Evolutionary conservation across 2,888 invertebrate genomes (phyloP), one percentile per base, ranked within the genome.

Genomic region (Dolomedes plantarius): DNA sequence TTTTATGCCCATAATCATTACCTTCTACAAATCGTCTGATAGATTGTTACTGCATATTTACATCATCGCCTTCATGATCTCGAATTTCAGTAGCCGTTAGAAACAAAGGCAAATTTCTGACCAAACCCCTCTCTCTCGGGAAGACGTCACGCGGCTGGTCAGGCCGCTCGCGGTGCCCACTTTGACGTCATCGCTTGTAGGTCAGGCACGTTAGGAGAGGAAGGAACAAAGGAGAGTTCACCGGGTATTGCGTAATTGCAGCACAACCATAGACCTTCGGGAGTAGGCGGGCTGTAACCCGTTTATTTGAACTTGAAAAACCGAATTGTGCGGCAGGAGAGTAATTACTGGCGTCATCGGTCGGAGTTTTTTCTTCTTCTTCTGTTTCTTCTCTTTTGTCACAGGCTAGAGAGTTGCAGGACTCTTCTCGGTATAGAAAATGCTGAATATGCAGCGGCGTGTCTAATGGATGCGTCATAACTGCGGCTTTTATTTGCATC

Each of bases 121-220:
- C 36, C 36, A 36, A n/a, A n/a, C n/a, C n/a, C n/a, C n/a, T 16
- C 41, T 9, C 41, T 9, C 16, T 36, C 13, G 16, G 41, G 16
- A 16, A 19, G 6, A 23, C 56, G 46, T 46, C 56, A 23, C 11
- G 3, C 3, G 56, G 56, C 56, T 11, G 23, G 23, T 56, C 56
- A 56, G 56, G 23, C 19, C 56, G 56, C 5, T 2, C 23, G 56
- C 2, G 23, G 19, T 23, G 56, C 39, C 69, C 72, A 19, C 23
- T n/a, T 11, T 72, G 65, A 80, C 79, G 79, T 80, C 73, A 72
- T 73, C 31, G 50, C 72, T 80, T 73, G 27, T 46, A 41, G 79
- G 79, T 80, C 79, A 80, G 16, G 16, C 56, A 6, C 9, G 41
- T 16, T 13, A 16, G 6, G 16, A 41, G 41, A 16, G 23, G 16